Base-by-base conservation (phyloP, 1,140 invertebrate genomes). In the Leptonema lineaticorne region DNA sequence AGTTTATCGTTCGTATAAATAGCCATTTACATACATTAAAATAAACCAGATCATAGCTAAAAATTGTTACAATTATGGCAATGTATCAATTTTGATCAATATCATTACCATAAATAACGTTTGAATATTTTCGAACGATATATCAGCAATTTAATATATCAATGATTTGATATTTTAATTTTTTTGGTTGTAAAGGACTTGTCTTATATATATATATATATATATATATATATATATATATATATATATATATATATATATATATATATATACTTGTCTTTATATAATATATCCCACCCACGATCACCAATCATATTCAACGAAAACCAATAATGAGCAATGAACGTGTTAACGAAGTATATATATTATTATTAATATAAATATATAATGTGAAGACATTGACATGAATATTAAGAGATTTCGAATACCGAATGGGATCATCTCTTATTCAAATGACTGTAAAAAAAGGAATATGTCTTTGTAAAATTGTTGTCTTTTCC, bases 231-330 rank as follows among this genome's bases (percentile, higher is more conserved):
- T n/a, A n/a, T n/a, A n/a, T n/a, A n/a, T n/a, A n/a, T n/a, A n/a
- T n/a, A n/a, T n/a, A n/a, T n/a, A n/a, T n/a, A n/a, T n/a, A n/a
- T n/a, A n/a, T n/a, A n/a, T n/a, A n/a, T n/a, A n/a, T n/a, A n/a
- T n/a, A n/a, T n/a, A n/a, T n/a, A n/a, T n/a, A n/a, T n/a, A n/a
- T n/a, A n/a, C n/a, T n/a, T n/a, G n/a, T n/a, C 20, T 1, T 11
- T 53, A 33, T 41, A 53, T 53, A 26, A 24, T 11, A 53, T 1
- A 24, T 26, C 50, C 50, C 50, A 53, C 50, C 50, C 50, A 53
- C 50, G 50, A 24, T 2, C 14, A 59, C 57, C 57, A 59, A 59
- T 59, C 57, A 59, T 59, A 41, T 59, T 22, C 57, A 59, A 59
- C 18, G 57, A 59, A 16, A 4, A n/a, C 14, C 57, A 37, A 59